These are phyloP conservation scores for Hirundichthys speculiger DNA, from an alignment of 2,113 vertebrate genomes.

Conservation along the genomic window DNA sequence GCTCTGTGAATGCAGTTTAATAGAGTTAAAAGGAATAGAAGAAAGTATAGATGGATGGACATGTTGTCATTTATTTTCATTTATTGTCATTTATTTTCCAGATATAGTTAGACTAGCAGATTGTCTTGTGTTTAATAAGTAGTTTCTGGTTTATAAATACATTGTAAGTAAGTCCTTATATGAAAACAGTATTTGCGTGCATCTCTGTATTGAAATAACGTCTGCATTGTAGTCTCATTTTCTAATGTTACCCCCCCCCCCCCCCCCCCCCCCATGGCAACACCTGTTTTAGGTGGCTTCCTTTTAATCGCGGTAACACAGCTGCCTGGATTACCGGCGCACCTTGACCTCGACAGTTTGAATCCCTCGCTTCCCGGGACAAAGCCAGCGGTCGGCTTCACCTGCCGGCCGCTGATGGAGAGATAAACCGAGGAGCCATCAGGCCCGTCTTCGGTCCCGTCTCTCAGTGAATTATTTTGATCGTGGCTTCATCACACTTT, in stretches of 20 bases:
- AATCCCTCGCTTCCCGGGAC: constrained; percentile 61
- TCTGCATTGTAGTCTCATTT: background rate
- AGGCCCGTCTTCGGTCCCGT: too few species aligned
- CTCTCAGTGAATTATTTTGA: too few species aligned
- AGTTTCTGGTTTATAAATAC: background rate
- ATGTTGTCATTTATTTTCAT: too few species aligned
- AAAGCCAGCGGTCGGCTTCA: constrained; percentile 65
- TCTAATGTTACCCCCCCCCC: constrained; percentile 1
- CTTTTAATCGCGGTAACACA: constrained; percentile 72
- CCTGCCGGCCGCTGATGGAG: constrained; percentile 67
- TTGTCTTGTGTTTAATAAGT: too few species aligned
- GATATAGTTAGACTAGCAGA: too few species aligned
- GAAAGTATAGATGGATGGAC: too few species aligned
- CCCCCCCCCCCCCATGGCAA: constrained; percentile 37
- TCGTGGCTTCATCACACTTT: too few species aligned
- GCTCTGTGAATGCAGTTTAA: too few species aligned
- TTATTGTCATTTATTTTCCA: too few species aligned
- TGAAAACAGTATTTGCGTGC: too few species aligned
- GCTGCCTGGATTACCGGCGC: constrained; percentile 71
- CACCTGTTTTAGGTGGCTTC: constrained; percentile 50
- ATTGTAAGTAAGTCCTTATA: background rate
- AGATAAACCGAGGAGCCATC: constrained; percentile 59
- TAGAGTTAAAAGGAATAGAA: too few species aligned
- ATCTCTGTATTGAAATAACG: background rate
- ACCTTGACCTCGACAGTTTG: constrained; percentile 64